Evolutionary conservation across 2,113 vertebrate species (phyloP).

Genomic region (Bufo bufo): DNA sequence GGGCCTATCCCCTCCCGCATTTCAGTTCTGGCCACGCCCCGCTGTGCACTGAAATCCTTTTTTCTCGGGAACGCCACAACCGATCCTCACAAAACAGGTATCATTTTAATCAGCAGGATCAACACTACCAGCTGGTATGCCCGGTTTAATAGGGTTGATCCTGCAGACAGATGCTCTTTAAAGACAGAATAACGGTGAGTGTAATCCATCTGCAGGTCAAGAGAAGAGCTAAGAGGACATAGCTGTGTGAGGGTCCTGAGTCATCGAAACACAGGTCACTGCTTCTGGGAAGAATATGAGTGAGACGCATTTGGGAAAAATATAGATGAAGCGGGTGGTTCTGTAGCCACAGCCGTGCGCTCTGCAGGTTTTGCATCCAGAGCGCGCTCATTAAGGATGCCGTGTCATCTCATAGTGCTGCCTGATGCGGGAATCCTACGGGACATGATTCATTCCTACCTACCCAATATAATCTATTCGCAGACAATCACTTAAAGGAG

Average conservation of each 20-base stretch:
- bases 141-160: no score
- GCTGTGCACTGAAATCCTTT: no score
- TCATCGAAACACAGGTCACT: not conserved
- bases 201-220: constrained; percentile 1
- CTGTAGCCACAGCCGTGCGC: not conserved
- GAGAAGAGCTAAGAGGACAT: not conserved
- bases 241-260: constrained; percentile 14
- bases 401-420: not conserved
- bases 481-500: not conserved
- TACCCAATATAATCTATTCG: not conserved
- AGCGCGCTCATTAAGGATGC: constrained; percentile 2
- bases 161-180: no score
- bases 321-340: not conserved
- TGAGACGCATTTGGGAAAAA: constrained; percentile 13
- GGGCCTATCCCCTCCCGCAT: no score
- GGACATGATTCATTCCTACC: not conserved
- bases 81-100: no score
- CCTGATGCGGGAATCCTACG: not conserved
- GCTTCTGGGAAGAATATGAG: constrained; percentile 18
- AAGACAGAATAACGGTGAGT: no score
- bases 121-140: no score
- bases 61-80: no score
- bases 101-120: no score
- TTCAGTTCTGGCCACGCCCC: no score
- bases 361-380: not conserved